A percentile compares a stretch with the other conserved stretches of the same genome.
These are phyloP conservation scores for Palythoa grandiflora DNA, from an alignment of 92 coral and sea anemone genomes.

Conservation along the genomic window DNA sequence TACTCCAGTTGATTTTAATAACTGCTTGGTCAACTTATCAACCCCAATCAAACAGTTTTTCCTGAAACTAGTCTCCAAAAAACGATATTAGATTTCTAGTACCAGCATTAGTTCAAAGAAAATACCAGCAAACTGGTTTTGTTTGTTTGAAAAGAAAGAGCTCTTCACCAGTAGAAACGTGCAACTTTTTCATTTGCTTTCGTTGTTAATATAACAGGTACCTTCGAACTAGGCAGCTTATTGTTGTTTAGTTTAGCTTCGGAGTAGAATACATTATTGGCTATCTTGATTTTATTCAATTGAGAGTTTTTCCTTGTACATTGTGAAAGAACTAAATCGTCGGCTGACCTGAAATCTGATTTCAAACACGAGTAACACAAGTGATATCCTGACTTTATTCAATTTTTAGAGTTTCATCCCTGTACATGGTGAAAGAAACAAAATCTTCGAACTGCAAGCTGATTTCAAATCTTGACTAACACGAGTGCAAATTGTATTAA, in stretches of 20 bases:
- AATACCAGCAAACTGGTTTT: constrained; percentile 2
- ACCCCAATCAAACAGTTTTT: too few relatives aligned
- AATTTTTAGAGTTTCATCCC: not conserved
- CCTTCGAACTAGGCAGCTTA: not conserved
- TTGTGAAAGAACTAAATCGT: not conserved
- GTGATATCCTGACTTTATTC: not conserved
- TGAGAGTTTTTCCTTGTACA: not conserved
- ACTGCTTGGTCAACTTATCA: too few relatives aligned
- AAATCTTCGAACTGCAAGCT: not conserved
- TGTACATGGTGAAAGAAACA: not conserved
- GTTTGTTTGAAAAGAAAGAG: not conserved
- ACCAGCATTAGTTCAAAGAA: not conserved
- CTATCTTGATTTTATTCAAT: not conserved
- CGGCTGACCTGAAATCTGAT: not conserved
- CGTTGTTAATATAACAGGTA: constrained; percentile 1
- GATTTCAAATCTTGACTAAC: not conserved
- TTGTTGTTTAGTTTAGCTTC: not conserved
- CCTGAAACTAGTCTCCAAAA: too few relatives aligned
- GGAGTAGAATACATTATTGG: not conserved
- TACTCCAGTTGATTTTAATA: too few relatives aligned
- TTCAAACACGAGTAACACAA: too few relatives aligned
- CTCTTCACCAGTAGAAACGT: constrained; percentile 26
- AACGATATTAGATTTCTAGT: not conserved
- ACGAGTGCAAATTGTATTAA: not conserved
- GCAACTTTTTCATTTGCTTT: constrained; percentile 2